Evolutionary conservation across 2,797 vertebrate species (phyloP).

Genomic region (Falco concolor): DNA sequence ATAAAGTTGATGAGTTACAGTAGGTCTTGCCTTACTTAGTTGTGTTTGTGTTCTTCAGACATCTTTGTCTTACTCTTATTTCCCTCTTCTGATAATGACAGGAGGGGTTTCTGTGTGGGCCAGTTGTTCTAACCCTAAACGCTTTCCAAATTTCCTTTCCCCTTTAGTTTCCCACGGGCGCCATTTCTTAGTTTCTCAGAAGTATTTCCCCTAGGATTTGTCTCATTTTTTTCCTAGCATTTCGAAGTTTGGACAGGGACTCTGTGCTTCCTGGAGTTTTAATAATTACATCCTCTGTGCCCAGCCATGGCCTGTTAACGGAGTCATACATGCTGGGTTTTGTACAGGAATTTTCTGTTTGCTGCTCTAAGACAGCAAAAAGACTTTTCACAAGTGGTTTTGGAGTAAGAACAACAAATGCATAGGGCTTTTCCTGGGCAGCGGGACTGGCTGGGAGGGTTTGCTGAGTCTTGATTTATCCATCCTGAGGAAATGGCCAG

Average conservation of each 20-base stretch:
- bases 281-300: slow-evolving; percentile 69
- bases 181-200: slow-evolving; percentile 62
- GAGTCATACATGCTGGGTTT: slow-evolving; percentile 11
- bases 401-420: slow-evolving; percentile 55
- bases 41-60: neutral
- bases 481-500: slow-evolving; percentile 48
- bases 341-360: slow-evolving; percentile 62
- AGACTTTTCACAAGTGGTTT: slow-evolving; percentile 56
- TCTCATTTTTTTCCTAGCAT: slow-evolving; percentile 26
- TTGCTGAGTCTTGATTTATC: slow-evolving; percentile 51
- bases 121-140: neutral
- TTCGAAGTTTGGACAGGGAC: slow-evolving; percentile 61
- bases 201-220: slow-evolving; percentile 62
- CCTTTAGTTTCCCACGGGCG: slow-evolving; percentile 48
- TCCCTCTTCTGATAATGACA: neutral
- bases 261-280: slow-evolving; percentile 62
- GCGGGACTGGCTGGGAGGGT: slow-evolving; percentile 35
- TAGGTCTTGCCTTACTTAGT: neutral
- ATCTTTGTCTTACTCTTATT: neutral
- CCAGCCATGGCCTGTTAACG: slow-evolving; percentile 61
- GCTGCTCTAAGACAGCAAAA: slow-evolving; percentile 56
- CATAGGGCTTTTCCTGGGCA: slow-evolving; percentile 61
- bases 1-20: neutral
- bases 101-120: slow-evolving; percentile 27
- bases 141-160: slow-evolving; percentile 51